Evolutionary conservation across 2,797 vertebrate species (phyloP).

Genomic region (Crenuchus spilurus): DNA sequence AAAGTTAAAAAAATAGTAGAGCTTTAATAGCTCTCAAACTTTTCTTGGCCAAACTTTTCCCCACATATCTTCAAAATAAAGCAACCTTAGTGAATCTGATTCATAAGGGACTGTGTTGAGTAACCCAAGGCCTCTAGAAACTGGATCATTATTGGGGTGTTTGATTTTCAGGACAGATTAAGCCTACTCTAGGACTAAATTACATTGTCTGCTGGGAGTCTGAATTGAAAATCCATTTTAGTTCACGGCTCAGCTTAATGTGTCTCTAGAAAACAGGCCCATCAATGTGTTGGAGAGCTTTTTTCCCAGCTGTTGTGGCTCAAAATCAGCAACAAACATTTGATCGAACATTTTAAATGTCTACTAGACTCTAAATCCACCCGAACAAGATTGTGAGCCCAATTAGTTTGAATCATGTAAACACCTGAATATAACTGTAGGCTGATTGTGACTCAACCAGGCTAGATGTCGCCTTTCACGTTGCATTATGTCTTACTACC

Average conservation of each 20-base stretch:
- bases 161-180: slow-evolving; percentile 32
- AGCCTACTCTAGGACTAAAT: slow-evolving; percentile 3
- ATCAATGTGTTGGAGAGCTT: neutral
- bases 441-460: neutral
- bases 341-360: slow-evolving; percentile 38
- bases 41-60: too few species aligned
- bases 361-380: slow-evolving; percentile 3
- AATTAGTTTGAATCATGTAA: slow-evolving; percentile 9
- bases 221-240: slow-evolving; percentile 36
- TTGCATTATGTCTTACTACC: slow-evolving; percentile 2
- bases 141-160: slow-evolving; percentile 18
- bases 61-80: neutral
- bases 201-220: slow-evolving; percentile 15
- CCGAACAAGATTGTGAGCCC: neutral
- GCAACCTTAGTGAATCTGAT: neutral
- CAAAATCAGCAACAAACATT: slow-evolving; percentile 34
- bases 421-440: slow-evolving; percentile 5
- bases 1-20: too few species aligned
- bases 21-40: too few species aligned
- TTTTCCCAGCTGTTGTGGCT: slow-evolving; percentile 9
- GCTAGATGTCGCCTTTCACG: neutral
- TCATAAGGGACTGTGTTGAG: neutral
- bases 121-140: neutral
- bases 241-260: slow-evolving; percentile 41
- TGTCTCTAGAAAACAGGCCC: slow-evolving; percentile 38